Conservation (phyloP, 2,113 vertebrate genomes). For the Struthio camelus region DNA sequence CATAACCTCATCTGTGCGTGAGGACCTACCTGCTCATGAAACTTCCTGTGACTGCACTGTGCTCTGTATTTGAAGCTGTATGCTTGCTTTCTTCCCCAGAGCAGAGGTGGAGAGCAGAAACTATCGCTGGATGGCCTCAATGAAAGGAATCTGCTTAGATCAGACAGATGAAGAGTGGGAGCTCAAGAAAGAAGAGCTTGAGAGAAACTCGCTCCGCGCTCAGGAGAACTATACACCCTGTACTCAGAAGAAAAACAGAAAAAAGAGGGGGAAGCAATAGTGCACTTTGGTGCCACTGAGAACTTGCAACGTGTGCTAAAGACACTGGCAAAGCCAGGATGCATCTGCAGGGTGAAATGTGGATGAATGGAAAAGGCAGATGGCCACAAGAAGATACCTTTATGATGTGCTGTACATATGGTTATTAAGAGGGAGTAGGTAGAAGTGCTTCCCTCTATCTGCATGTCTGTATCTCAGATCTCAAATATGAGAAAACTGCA, state of each 20-base stretch:
- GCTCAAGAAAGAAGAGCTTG: slow-evolving; percentile 68
- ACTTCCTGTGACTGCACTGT: rapidly evolving
- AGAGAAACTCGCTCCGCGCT: neutral
- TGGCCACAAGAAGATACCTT: neutral
- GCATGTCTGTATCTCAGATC: neutral
- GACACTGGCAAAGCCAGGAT: neutral
- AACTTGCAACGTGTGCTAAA: neutral
- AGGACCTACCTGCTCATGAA: rapidly evolving
- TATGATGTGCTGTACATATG: neutral
- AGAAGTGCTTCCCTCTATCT: neutral
- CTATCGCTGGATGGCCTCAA: slow-evolving; percentile 61
- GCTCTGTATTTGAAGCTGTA: neutral
- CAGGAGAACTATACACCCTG: neutral
- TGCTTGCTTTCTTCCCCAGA: slow-evolving; percentile 69
- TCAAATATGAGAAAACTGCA: neutral
- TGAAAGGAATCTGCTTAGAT: slow-evolving; percentile 75
- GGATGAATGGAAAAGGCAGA: neutral
- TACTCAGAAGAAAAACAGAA: neutral
- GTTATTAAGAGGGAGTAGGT: neutral
- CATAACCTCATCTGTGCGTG: rapidly evolving
- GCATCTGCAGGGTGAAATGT: neutral
- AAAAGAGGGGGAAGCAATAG: neutral
- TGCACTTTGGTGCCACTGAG: neutral
- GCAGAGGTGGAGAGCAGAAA: slow-evolving; percentile 80
- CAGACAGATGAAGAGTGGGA: slow-evolving; percentile 87